Evolutionary conservation across 2,888 invertebrate genomes (phyloP).

Genomic region (Melipona bicolor): DNA sequence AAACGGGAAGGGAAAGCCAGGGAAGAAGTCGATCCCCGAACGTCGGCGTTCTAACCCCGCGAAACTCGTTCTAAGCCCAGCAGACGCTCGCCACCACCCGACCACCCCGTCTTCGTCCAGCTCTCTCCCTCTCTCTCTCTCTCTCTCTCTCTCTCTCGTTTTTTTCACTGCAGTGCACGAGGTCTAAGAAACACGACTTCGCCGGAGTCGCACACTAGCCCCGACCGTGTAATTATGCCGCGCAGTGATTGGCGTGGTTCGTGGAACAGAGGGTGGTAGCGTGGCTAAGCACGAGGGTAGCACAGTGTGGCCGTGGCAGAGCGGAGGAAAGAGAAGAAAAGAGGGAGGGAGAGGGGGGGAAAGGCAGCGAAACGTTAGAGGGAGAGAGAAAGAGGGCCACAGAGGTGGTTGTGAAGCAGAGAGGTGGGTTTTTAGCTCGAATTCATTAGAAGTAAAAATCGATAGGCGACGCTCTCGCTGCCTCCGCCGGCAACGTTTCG

Average conservation of each 20-base stretch:
- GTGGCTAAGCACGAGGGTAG: constrained; percentile 73
- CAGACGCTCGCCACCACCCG: constrained; percentile 24
- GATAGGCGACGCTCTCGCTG: constrained; percentile 82
- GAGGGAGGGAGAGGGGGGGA: background rate
- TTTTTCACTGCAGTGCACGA: constrained; percentile 74
- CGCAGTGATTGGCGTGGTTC: constrained; percentile 83
- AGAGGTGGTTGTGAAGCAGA: constrained; percentile 66
- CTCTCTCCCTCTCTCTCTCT: background rate
- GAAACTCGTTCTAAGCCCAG: constrained; percentile 23
- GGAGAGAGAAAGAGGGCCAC: constrained; percentile 24
- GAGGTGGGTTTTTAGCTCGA: constrained; percentile 82
- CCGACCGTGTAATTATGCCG: constrained; percentile 82
- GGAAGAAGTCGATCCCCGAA: constrained; percentile 5
- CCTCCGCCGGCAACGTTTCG: constrained; percentile 76
- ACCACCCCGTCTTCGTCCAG: constrained; percentile 10
- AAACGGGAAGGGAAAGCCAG: background rate
- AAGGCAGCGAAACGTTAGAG: background rate
- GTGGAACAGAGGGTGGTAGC: constrained; percentile 80
- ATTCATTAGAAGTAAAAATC: constrained; percentile 84
- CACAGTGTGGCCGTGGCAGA: constrained; percentile 55
- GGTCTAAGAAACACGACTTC: constrained; percentile 78
- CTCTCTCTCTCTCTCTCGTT: constrained; percentile 32
- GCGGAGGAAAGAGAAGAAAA: constrained; percentile 26
- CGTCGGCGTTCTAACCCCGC: constrained; percentile 10
- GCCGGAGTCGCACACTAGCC: constrained; percentile 75